These are phyloP conservation scores for Lysiphlebus fabarum DNA, from an alignment of 1,140 invertebrate species.

Conservation along the genomic window DNA sequence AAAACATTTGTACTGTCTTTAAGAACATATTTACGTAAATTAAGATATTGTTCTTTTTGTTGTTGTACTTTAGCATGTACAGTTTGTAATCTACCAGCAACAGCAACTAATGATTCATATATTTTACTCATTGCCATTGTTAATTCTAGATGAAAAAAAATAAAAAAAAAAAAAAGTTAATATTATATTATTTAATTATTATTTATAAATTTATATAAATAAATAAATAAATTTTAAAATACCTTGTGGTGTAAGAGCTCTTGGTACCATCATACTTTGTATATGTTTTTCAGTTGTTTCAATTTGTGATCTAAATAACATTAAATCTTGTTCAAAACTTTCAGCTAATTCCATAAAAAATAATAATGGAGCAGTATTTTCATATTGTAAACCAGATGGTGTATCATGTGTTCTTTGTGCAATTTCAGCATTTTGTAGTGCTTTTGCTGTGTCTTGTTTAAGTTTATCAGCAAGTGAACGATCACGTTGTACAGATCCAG, in stretches of 20 bases:
- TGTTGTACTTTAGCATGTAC: conserved; percentile 72
- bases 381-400: conserved; percentile 71
- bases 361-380: conserved; percentile 70
- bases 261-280: conserved; percentile 64
- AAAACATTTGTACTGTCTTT: conserved; percentile 80
- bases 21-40: conserved; percentile 72
- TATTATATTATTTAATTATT: conserved; percentile 4
- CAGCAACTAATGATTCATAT: conserved; percentile 79
- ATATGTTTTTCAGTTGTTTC: conserved; percentile 72
- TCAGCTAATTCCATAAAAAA: conserved; percentile 72
- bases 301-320: conserved; percentile 68
- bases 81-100: conserved; percentile 78
- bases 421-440: conserved; percentile 73
- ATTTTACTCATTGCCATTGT: conserved; percentile 72
- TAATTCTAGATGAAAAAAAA: conserved; percentile 61
- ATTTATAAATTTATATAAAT: background rate
- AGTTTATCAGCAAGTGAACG: conserved; percentile 66
- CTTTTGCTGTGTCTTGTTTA: conserved; percentile 70
- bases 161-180: conserved; percentile 29
- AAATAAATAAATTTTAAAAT: conserved; percentile 22
- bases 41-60: conserved; percentile 81
- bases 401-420: conserved; percentile 76
- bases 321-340: conserved; percentile 70
- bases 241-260: conserved; percentile 68
- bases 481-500: conserved; percentile 62